Conservation (phyloP, 2,113 vertebrate species). For the Stigmatopora nigra region DNA sequence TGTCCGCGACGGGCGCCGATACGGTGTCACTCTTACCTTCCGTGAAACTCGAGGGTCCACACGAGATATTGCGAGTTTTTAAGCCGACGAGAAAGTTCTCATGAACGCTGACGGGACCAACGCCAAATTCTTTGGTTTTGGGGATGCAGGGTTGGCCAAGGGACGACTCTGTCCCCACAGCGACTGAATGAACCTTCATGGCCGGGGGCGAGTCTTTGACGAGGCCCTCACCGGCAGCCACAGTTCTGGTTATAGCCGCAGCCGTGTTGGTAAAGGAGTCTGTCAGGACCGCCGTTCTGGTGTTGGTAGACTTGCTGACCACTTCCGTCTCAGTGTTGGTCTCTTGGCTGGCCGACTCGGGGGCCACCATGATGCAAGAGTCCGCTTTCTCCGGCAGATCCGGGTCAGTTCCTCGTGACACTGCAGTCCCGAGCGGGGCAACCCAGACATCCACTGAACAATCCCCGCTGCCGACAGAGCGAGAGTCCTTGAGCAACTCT, state of each 20-base stretch:
- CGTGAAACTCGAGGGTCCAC: conserved; percentile 72
- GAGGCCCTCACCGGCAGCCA: conserved; percentile 85
- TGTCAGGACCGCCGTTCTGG: conserved; percentile 34
- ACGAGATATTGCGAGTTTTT: conserved; percentile 88
- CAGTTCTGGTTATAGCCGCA: conserved; percentile 66
- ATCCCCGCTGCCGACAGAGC: conserved; percentile 82
- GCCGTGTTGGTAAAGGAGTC: conserved; percentile 77
- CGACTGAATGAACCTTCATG: conserved; percentile 77
- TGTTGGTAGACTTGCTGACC: conserved; percentile 74
- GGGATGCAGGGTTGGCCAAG: conserved; percentile 59
- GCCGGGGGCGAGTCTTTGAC: conserved; percentile 74
- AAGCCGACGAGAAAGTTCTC: conserved; percentile 91
- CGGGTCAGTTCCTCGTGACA: conserved; percentile 68
- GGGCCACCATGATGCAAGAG: conserved; percentile 69
- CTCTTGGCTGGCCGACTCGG: conserved; percentile 62
- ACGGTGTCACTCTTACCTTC: conserved; percentile 19
- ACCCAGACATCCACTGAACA: conserved; percentile 74
- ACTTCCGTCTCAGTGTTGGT: conserved; percentile 70
- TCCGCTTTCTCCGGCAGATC: conserved; percentile 65
- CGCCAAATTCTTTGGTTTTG: conserved; percentile 85
- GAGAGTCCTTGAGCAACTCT: conserved; percentile 42
- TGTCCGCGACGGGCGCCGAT: conserved; percentile 13
- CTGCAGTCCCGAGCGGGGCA: conserved; percentile 50
- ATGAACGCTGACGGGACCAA: conserved; percentile 76
- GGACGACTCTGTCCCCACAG: conserved; percentile 75